Evolutionary conservation across 2,797 vertebrate genomes (phyloP), one percentile per base, ranked within the genome.

Genomic region (Pseudochirops corinnae): DNA sequence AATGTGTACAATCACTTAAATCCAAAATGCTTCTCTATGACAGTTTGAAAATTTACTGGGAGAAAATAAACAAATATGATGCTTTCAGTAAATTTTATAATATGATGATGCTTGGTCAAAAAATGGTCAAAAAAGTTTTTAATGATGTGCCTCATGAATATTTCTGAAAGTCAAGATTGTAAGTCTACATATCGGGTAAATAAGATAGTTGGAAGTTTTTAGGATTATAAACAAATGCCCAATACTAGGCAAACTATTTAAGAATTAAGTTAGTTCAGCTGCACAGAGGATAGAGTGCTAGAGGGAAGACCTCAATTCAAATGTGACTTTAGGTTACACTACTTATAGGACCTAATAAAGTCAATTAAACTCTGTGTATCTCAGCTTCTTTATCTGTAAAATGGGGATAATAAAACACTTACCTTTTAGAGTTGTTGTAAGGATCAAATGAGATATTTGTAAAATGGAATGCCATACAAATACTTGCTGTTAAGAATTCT

Each of bases 71-170:
- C 24, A 58, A 74, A 93, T 92, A 93, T 93, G 92, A 91, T 18
- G 31, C 39, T 93, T 93, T 96, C 29, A 56, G 55, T 90, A 58
- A 46, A 6, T 93, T 50, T 53, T 95, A 55, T 57, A 67, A 33
- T 24, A 10, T 57, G 31, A 91, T 18, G 58, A n/a, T 29, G 91
- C 95, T 56, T 90, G 56, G 94, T 53, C 67, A 74, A 93, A 46
- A 50, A 96, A 90, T 74, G 55, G 58, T 39, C 62, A 12, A 57
- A 56, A 94, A 93, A 94, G 92, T 74, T 60, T 97, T 94, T 67
- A 93, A 39, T 92, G 93, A 93, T 39, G 58, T 92, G 55, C 62
- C 16, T 92, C 56, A 58, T 52, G 93, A 94, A 46, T 39, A 62
- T 95, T 94, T 87, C 58, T 90, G 39, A 91, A n/a, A 55, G 39